Conservation (phyloP, 2,113 vertebrate species). For the Otus sunia region DNA sequence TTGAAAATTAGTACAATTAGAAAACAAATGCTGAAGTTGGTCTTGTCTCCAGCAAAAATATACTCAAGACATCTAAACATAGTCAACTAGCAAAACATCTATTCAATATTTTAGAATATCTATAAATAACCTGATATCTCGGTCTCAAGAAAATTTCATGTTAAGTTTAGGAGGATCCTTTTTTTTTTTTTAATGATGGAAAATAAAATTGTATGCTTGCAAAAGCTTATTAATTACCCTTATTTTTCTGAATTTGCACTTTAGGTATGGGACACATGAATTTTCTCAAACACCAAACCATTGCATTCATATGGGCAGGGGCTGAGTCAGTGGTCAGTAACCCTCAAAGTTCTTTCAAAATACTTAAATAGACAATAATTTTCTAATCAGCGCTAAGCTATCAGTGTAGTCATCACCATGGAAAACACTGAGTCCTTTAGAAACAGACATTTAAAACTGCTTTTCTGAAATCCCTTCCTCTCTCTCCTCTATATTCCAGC, state of each 20-base stretch:
- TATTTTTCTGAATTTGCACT: not conserved
- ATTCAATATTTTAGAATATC: not conserved
- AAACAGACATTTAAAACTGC: not conserved
- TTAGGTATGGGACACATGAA: accelerated
- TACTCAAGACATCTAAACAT: not conserved
- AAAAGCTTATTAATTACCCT: not conserved
- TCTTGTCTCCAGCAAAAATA: not conserved
- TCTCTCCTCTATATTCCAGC: not conserved
- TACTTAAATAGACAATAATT: not conserved
- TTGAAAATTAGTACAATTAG: not conserved
- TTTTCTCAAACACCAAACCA: not conserved
- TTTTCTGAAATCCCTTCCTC: not conserved
- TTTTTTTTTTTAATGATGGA: not conserved
- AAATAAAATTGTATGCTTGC: not conserved
- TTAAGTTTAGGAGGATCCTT: not conserved
- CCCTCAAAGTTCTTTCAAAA: not conserved
- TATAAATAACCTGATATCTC: not conserved
- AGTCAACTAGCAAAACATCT: not conserved
- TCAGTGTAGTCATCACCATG: not conserved
- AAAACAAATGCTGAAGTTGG: not conserved
- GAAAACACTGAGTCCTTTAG: not conserved
- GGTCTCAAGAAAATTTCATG: not conserved
- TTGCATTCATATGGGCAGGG: not conserved
- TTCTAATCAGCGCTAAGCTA: not conserved
- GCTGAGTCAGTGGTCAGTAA: not conserved